A percentile compares a stretch with the other conserved stretches of the same genome.
phyloP scores from a whole-genome alignment of 1,140 invertebrate species.

The Tribolium castaneum region DNA sequence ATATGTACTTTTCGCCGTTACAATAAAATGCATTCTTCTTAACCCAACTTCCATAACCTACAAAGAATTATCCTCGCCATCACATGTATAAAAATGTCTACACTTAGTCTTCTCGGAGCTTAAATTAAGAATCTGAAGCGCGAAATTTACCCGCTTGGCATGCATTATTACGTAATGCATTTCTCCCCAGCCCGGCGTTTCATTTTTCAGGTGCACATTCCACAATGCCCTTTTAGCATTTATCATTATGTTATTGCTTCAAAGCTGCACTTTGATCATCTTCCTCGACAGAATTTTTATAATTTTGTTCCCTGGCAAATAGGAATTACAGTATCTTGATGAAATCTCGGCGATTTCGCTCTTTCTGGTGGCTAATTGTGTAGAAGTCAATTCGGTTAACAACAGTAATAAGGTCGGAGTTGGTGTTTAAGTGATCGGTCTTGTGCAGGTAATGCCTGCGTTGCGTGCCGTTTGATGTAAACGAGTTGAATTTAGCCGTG shows the following conservation, averaged over 20 bases:
- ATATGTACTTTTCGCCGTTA: conserved; percentile 25
- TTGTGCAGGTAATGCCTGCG: neutral
- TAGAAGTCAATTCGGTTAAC: neutral
- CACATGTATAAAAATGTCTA: conserved; percentile 13
- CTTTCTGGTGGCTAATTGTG: neutral
- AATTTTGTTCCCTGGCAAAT: neutral
- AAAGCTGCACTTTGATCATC: neutral
- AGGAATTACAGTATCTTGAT: neutral
- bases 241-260: neutral
- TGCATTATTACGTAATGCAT: conserved; percentile 23
- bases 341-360: neutral
- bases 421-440: conserved; percentile 7
- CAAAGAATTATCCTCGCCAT: conserved; percentile 15
- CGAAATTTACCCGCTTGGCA: conserved; percentile 7
- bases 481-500: neutral
- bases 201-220: neutral
- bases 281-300: too few species aligned
- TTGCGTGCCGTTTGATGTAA: neutral
- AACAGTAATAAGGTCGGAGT: neutral
- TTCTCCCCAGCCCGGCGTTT: neutral
- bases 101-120: conserved; percentile 6
- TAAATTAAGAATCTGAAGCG: conserved; percentile 27
- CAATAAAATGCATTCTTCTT: conserved; percentile 23
- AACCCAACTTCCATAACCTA: conserved; percentile 11
- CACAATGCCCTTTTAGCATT: neutral